Conservation (phyloP, 2,797 vertebrate species). For the Syngnathus rostellatus region DNA sequence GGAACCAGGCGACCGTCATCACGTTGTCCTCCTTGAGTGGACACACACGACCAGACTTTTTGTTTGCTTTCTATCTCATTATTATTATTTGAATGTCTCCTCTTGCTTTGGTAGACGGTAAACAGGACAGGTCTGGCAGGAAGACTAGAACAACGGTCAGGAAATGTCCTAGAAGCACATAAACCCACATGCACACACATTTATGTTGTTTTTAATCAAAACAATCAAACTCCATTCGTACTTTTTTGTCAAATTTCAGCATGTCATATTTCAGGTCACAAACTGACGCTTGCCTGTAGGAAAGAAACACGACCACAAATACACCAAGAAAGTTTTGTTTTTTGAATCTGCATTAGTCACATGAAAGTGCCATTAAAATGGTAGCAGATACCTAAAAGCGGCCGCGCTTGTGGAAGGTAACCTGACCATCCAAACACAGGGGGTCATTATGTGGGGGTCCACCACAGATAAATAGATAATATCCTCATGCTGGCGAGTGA, state of each 20-base stretch:
- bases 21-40: conserved; percentile 39
- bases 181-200: not conserved
- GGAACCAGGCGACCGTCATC: conserved; percentile 38
- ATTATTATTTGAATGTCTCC: conserved; percentile 13
- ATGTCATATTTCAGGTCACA: not conserved
- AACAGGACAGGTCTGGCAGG: conserved; percentile 6
- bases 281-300: not conserved
- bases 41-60: conserved; percentile 31
- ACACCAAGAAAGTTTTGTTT: not conserved
- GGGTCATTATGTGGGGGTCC: not conserved
- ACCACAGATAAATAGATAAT: conserved; percentile 7
- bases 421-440: not conserved
- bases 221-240: not conserved
- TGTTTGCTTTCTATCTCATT: conserved; percentile 18
- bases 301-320: too few species aligned
- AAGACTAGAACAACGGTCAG: not conserved
- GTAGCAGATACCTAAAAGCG: not conserved
- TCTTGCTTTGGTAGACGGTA: conserved; percentile 6
- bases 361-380: not conserved
- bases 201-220: not conserved
- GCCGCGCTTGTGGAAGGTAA: not conserved
- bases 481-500: conserved; percentile 1
- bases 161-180: not conserved
- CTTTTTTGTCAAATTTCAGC: too few species aligned
- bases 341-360: not conserved